Conservation (phyloP, 2,888 invertebrate species). For the Drosophila multiciliata region DNA sequence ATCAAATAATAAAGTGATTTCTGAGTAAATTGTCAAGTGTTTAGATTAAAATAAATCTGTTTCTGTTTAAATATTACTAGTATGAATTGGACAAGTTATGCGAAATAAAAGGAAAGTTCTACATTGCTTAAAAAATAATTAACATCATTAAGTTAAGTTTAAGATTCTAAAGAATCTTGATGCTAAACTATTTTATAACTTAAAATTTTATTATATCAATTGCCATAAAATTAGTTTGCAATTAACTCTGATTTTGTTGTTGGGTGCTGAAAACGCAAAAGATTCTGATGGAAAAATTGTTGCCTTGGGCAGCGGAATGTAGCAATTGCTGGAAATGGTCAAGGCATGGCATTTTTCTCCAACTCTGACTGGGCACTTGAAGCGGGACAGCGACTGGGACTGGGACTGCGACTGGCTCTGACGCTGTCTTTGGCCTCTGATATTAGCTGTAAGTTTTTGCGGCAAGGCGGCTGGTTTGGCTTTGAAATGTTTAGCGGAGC, state of each 20-base stretch:
- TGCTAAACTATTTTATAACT: neutral
- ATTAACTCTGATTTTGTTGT: neutral
- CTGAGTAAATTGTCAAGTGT: neutral
- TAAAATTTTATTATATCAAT: neutral
- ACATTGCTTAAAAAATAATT: neutral
- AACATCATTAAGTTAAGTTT: neutral
- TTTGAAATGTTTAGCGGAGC: conserved; percentile 64
- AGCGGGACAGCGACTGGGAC: neutral
- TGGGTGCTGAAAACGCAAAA: conserved; percentile 11
- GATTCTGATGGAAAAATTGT: conserved; percentile 15
- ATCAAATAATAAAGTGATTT: neutral
- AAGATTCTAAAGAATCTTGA: neutral
- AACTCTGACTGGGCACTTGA: conserved; percentile 3
- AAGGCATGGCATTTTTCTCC: conserved; percentile 29
- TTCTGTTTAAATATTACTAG: neutral
- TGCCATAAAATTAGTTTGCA: neutral
- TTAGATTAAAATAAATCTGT: neutral
- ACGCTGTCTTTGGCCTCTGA: conserved; percentile 17
- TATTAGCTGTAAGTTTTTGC: conserved; percentile 16
- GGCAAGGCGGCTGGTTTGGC: conserved; percentile 43
- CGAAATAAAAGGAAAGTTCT: neutral
- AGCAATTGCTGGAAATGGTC: conserved; percentile 45
- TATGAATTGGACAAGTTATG: neutral
- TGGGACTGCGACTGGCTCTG: conserved; percentile 2
- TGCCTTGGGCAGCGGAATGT: conserved; percentile 41